phyloP scores from a whole-genome alignment of 2,113 vertebrate genomes.

The Vireo altiloquus region DNA sequence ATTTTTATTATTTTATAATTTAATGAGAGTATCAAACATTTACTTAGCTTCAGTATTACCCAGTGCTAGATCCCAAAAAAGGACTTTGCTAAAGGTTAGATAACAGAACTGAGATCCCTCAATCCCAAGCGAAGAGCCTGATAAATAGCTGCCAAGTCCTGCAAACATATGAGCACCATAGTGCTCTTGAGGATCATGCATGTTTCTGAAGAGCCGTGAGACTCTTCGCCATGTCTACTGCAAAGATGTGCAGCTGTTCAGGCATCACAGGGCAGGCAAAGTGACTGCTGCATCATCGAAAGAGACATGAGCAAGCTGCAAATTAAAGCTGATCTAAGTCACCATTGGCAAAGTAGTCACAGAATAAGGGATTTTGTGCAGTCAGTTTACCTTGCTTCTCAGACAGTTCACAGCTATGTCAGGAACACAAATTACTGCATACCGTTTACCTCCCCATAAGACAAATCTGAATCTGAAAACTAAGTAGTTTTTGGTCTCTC shows the following conservation, averaged over 20 bases:
- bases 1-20: neutral
- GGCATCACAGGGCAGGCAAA: neutral
- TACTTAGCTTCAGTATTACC: neutral
- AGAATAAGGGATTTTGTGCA: neutral
- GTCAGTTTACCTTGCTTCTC: neutral
- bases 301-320: neutral
- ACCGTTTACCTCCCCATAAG: neutral
- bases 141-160: neutral
- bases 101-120: neutral
- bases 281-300: neutral
- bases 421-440: neutral
- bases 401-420: neutral
- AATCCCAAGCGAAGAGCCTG: neutral
- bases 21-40: neutral
- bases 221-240: neutral
- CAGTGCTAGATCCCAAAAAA: neutral
- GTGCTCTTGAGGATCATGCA: neutral
- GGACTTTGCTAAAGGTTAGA: neutral
- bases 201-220: neutral
- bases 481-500: neutral
- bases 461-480: neutral
- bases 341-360: neutral
- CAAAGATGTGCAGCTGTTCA: neutral
- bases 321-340: neutral
- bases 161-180: neutral